Conservation (phyloP, 1,140 invertebrate species). For the Aphelenchoides avenae region DNA sequence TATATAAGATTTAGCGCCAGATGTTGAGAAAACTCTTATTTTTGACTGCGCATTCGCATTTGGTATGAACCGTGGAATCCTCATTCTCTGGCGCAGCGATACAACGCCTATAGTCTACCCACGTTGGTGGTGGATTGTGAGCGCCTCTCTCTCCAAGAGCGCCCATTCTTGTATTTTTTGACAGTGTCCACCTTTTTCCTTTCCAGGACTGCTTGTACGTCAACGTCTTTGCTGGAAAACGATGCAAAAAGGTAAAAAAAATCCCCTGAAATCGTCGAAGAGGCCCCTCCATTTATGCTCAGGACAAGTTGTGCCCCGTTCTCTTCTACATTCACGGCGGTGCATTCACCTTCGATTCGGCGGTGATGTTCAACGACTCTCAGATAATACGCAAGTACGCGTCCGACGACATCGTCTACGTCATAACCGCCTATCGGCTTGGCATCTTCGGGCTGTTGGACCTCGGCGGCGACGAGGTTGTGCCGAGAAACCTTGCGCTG, state of each 20-base stretch:
- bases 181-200: too few relatives aligned
- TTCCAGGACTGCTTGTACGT: conserved; percentile 49
- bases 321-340: conserved; percentile 54
- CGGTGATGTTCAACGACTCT: conserved; percentile 44
- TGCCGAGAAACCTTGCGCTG: conserved; percentile 40
- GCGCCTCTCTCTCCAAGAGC: too few relatives aligned
- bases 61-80: too few relatives aligned
- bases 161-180: too few relatives aligned
- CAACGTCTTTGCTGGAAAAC: conserved; percentile 31
- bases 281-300: too few relatives aligned
- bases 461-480: conserved; percentile 51
- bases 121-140: too few relatives aligned
- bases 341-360: conserved; percentile 41
- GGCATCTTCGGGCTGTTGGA: conserved; percentile 44
- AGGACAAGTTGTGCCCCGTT: conserved; percentile 48
- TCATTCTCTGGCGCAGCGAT: too few relatives aligned
- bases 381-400: conserved; percentile 47
- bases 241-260: too few relatives aligned
- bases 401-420: conserved; percentile 56
- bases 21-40: too few relatives aligned
- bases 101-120: too few relatives aligned
- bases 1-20: too few relatives aligned
- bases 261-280: not conserved
- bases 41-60: too few relatives aligned
- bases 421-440: conserved; percentile 60